Conservation (phyloP, 92 coral and sea anemone species). For the Siderastrea radians region DNA sequence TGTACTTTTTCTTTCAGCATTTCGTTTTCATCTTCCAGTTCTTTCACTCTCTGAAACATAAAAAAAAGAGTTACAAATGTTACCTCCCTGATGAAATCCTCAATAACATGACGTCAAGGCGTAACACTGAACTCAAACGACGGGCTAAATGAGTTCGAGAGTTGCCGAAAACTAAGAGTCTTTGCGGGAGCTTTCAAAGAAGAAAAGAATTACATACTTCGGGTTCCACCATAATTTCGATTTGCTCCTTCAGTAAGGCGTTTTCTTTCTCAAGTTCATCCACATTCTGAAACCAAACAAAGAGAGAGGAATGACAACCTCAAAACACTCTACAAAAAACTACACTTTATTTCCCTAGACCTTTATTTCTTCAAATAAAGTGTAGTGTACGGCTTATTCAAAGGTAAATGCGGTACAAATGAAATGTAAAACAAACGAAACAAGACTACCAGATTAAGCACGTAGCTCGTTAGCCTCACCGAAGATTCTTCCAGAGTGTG, state of each 20-base stretch:
- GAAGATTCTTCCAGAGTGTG: slow-evolving; percentile 55
- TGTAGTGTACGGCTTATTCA: too few relatives aligned
- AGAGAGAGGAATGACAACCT: background rate
- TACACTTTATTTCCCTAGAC: too few relatives aligned
- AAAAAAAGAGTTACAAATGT: background rate
- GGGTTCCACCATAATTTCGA: slow-evolving; percentile 27
- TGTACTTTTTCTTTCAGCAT: slow-evolving; percentile 48
- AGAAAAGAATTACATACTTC: slow-evolving; percentile 12
- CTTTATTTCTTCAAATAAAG: too few relatives aligned
- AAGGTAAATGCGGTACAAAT: too few relatives aligned
- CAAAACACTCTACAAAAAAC: too few relatives aligned
- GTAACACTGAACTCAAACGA: background rate
- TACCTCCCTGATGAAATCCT: background rate
- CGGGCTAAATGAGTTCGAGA: background rate
- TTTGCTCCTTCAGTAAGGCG: slow-evolving; percentile 43
- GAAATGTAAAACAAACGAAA: too few relatives aligned
- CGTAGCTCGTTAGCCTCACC: background rate
- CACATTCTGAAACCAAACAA: background rate
- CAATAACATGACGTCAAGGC: background rate
- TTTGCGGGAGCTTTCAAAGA: background rate
- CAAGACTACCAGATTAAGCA: too few relatives aligned
- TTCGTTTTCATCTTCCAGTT: slow-evolving; percentile 66
- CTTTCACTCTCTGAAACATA: slow-evolving; percentile 48
- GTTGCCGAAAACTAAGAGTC: background rate
- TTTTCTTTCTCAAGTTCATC: slow-evolving; percentile 66